Evolutionary conservation across 2,888 invertebrate genomes (phyloP).

Genomic region (Anoplius nigerrimus): DNA sequence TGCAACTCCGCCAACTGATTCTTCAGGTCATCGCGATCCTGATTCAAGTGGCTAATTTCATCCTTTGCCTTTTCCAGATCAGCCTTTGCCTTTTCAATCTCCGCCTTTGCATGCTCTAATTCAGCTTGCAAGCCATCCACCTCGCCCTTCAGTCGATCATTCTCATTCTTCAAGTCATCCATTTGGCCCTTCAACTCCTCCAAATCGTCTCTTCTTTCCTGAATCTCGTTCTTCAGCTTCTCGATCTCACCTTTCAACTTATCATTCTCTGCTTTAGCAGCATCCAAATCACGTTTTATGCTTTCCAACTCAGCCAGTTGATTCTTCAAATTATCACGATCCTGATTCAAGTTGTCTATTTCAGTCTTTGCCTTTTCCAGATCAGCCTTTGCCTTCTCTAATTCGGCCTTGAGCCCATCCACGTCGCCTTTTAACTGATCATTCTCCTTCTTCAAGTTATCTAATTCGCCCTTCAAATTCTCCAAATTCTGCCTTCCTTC

Average conservation of each 20-base stretch:
- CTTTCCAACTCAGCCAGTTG: constrained; percentile 39
- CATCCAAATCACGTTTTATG: constrained; percentile 1
- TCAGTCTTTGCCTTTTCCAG: constrained; percentile 18
- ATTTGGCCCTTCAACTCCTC: too few species aligned
- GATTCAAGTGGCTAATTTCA: constrained; percentile 4
- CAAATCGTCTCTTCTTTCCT: neutral
- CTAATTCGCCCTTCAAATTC: too few species aligned
- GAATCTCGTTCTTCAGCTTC: constrained; percentile 30
- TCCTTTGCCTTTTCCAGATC: constrained; percentile 24
- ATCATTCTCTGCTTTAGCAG: constrained; percentile 11
- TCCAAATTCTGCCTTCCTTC: neutral
- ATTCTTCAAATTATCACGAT: constrained; percentile 19
- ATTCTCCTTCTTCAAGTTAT: constrained; percentile 17
- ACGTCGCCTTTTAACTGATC: constrained; percentile 13
- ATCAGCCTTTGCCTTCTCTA: constrained; percentile 37
- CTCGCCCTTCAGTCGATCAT: constrained; percentile 12
- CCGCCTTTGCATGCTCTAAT: constrained; percentile 8
- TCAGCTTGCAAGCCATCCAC: constrained; percentile 5
- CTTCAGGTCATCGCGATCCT: constrained; percentile 13
- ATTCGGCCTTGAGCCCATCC: too few species aligned
- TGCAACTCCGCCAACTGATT: constrained; percentile 35
- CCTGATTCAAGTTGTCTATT: constrained; percentile 4
- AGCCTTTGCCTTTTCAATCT: constrained; percentile 34
- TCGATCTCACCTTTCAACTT: constrained; percentile 26
- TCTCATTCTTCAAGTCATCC: constrained; percentile 17